Evolutionary conservation across 2,888 invertebrate species (phyloP).

Genomic region (Malacosoma neustria): DNA sequence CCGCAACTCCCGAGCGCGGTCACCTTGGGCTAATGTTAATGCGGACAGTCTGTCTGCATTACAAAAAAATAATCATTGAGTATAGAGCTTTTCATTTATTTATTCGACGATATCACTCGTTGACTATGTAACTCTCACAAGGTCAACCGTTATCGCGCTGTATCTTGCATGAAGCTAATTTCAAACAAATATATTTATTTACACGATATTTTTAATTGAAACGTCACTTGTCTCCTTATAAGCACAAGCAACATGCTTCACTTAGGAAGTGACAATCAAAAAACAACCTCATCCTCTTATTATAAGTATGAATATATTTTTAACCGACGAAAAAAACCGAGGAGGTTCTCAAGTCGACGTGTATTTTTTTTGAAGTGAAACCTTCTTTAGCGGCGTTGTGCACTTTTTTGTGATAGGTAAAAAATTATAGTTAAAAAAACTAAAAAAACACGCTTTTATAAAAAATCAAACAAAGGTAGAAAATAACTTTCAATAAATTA

Average conservation of each 20-base stretch:
- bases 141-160: not conserved
- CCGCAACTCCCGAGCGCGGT: slow-evolving; percentile 60
- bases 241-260: not conserved
- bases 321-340: no score
- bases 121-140: slow-evolving; percentile 28
- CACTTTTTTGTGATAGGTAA: no score
- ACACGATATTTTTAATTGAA: not conserved
- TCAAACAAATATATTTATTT: not conserved
- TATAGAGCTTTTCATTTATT: slow-evolving; percentile 39
- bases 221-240: not conserved
- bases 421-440: no score
- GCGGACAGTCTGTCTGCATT: slow-evolving; percentile 49
- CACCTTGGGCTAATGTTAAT: slow-evolving; percentile 71
- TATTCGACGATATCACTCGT: slow-evolving; percentile 35
- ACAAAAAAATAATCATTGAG: slow-evolving; percentile 48
- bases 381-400: no score
- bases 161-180: not conserved
- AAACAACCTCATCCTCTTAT: no score
- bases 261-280: no score
- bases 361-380: no score
- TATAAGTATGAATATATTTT: no score
- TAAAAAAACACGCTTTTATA: no score
- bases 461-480: no score
- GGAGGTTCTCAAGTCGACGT: no score
- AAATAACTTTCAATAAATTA: no score